phyloP scores from a whole-genome alignment of 2,888 invertebrate species.

The Parnassius orleans region DNA sequence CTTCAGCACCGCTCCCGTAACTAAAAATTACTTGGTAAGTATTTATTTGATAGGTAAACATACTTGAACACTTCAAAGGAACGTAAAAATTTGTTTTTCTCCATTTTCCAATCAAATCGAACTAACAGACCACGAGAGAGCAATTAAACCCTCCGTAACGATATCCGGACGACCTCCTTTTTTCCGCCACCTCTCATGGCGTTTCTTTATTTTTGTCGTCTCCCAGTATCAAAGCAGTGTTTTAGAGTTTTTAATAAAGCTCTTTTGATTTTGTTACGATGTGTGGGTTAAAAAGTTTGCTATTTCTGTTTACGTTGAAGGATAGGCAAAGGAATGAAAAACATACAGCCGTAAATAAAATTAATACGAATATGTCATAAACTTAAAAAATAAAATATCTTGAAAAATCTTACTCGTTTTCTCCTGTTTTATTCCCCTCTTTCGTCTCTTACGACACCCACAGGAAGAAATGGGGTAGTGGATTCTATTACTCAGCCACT shows the following conservation, averaged over 20 bases:
- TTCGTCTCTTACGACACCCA: too few species aligned
- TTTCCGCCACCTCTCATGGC: conserved; percentile 56
- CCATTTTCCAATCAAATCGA: conserved; percentile 23
- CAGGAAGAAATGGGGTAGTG: too few species aligned
- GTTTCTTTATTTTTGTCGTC: conserved; percentile 20
- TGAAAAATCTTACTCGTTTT: too few species aligned
- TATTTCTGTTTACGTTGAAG: neutral
- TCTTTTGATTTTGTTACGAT: conserved; percentile 12
- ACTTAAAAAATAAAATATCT: too few species aligned
- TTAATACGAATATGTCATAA: too few species aligned
- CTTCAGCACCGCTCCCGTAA: neutral
- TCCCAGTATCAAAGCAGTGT: conserved; percentile 25
- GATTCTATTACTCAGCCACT: too few species aligned
- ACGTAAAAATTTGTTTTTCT: conserved; percentile 13
- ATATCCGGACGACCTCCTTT: conserved; percentile 58
- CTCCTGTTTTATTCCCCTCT: too few species aligned
- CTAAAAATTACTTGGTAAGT: neutral
- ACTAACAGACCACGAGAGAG: conserved; percentile 44
- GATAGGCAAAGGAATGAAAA: neutral
- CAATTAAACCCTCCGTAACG: conserved; percentile 58
- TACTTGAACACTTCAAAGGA: conserved; percentile 18
- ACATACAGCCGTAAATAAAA: too few species aligned
- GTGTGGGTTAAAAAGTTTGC: conserved; percentile 3
- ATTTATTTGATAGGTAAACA: conserved; percentile 7
- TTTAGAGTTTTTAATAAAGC: conserved; percentile 18